Evolutionary conservation across 2,888 invertebrate species (phyloP).

Genomic region (Helicoverpa assulta): DNA sequence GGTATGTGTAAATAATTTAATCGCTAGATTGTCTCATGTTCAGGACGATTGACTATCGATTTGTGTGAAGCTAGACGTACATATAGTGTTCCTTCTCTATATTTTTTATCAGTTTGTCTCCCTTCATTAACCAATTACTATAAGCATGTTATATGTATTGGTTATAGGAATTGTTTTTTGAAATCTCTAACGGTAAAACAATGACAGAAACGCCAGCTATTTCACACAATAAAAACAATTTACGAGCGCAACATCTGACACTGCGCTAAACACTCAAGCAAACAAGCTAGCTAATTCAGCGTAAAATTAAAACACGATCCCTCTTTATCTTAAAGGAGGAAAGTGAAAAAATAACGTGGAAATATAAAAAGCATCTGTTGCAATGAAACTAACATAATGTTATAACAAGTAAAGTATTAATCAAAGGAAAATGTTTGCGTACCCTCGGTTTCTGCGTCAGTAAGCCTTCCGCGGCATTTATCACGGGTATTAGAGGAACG

Average conservation of each 20-base stretch:
- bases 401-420: constrained; percentile 76
- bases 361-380: constrained; percentile 82
- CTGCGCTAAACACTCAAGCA: constrained; percentile 68
- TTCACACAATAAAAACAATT: constrained; percentile 48
- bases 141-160: not conserved
- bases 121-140: too few species aligned
- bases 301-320: constrained; percentile 84
- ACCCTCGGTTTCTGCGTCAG: constrained; percentile 84
- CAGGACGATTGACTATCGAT: constrained; percentile 21
- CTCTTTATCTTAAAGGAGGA: constrained; percentile 69
- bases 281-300: constrained; percentile 80
- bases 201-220: constrained; percentile 33
- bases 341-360: constrained; percentile 77
- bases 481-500: constrained; percentile 87
- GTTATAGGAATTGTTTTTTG: not conserved
- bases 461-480: constrained; percentile 89
- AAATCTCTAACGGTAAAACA: constrained; percentile 11
- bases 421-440: constrained; percentile 69
- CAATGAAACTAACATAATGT: constrained; percentile 69
- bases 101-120: too few species aligned
- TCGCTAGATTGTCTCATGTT: constrained; percentile 41
- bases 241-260: constrained; percentile 66
- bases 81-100: not conserved
- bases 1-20: constrained; percentile 42
- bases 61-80: not conserved